phyloP scores from a whole-genome alignment of 2,888 invertebrate species.

The Clanis bilineata region DNA sequence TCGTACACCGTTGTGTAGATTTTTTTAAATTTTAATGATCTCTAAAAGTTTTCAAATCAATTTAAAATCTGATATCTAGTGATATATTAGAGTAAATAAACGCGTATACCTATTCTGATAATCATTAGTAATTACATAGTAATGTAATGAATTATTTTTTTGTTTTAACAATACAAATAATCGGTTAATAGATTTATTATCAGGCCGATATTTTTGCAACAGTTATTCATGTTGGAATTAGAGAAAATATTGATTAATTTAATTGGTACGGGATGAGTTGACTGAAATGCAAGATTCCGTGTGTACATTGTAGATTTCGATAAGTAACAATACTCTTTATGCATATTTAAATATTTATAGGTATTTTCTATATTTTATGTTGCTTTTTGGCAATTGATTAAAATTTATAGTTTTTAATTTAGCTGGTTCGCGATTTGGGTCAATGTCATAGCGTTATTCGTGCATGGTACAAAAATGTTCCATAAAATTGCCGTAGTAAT shows the following conservation, averaged over 20 bases:
- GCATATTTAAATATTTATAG: background rate
- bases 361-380: background rate
- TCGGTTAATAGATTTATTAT: background rate
- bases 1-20: background rate
- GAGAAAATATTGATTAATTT: background rate
- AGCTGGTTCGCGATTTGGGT: background rate
- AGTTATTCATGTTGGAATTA: background rate
- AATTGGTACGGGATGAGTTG: background rate
- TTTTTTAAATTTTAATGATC: conserved; percentile 6
- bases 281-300: background rate
- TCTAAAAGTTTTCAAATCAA: background rate
- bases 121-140: too few species aligned
- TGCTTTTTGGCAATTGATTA: too few species aligned
- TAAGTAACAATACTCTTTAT: conserved; percentile 7
- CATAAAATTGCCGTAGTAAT: background rate
- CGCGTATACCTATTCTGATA: too few species aligned
- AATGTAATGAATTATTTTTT: background rate
- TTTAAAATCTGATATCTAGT: background rate
- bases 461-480: background rate
- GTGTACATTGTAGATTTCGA: background rate
- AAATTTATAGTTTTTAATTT: background rate
- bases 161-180: background rate
- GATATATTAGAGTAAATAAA: too few species aligned
- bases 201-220: background rate
- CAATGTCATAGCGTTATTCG: background rate